These are phyloP conservation scores for Meiosimyza platycephala DNA, from an alignment of 2,888 invertebrate species.

Conservation along the genomic window DNA sequence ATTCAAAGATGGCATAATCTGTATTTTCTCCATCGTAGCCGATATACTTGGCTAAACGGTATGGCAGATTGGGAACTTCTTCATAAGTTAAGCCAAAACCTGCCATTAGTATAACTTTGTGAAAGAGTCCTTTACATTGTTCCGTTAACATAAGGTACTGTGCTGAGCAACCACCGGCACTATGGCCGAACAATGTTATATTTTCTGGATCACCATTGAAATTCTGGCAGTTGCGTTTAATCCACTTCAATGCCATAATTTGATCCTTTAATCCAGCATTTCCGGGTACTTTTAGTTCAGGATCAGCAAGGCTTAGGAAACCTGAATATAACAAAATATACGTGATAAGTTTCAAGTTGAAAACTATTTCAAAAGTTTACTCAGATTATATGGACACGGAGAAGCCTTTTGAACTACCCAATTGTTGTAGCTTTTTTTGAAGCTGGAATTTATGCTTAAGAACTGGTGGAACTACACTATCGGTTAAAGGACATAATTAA, in stretches of 20 bases:
- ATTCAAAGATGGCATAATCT: conserved; percentile 48
- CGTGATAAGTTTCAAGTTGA: conserved; percentile 63
- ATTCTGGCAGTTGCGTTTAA: conserved; percentile 64
- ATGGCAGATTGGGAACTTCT: conserved; percentile 38
- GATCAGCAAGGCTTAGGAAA: conserved; percentile 67
- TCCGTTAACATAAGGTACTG: conserved; percentile 67
- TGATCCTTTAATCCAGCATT: conserved; percentile 70
- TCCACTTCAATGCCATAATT: conserved; percentile 68
- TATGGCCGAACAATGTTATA: conserved; percentile 68
- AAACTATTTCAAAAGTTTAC: too few species aligned
- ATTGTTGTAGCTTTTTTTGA: too few species aligned
- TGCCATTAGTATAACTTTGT: conserved; percentile 60
- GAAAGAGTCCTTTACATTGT: conserved; percentile 60
- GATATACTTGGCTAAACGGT: conserved; percentile 55
- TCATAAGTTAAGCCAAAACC: conserved; percentile 41
- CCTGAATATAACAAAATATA: conserved; percentile 69
- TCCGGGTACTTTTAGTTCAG: conserved; percentile 67
- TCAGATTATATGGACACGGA: too few species aligned
- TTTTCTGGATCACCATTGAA: conserved; percentile 70
- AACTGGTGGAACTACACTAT: too few species aligned
- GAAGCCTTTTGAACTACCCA: too few species aligned
- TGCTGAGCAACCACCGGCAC: conserved; percentile 66
- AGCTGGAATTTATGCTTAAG: too few species aligned
- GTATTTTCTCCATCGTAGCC: conserved; percentile 59
- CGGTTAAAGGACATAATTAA: too few species aligned